These are phyloP conservation scores for Chymomyza amoena DNA, from an alignment of 2,888 invertebrate genomes.

Conservation along the genomic window DNA sequence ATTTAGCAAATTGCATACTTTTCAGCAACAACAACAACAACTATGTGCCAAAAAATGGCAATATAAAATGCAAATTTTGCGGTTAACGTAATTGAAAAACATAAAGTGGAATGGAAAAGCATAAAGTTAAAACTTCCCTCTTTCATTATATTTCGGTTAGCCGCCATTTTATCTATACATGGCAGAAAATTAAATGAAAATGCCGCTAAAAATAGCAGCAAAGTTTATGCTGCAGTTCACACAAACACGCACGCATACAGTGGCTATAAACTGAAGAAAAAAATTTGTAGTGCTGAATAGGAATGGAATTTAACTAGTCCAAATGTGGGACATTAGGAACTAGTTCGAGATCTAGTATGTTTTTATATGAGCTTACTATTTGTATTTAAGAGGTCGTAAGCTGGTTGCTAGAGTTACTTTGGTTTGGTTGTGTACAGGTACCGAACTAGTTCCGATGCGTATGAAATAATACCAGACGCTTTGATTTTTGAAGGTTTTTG, in stretches of 20 bases:
- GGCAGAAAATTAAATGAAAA: constrained; percentile 67
- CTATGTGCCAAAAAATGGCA: constrained; percentile 36
- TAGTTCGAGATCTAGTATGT: too few relatives aligned
- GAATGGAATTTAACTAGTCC: too few relatives aligned
- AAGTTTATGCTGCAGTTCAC: not conserved
- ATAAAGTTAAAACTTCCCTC: constrained; percentile 3
- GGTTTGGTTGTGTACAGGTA: too few relatives aligned
- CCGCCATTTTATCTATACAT: constrained; percentile 61
- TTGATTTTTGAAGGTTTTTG: too few relatives aligned
- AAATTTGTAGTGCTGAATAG: too few relatives aligned
- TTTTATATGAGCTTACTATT: too few relatives aligned
- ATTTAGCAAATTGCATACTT: constrained; percentile 45
- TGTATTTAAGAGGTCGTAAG: too few relatives aligned
- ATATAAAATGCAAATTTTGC: constrained; percentile 67
- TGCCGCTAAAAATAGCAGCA: constrained; percentile 60
- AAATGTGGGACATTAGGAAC: too few relatives aligned
- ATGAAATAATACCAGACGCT: too few relatives aligned
- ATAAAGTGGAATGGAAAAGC: constrained; percentile 24
- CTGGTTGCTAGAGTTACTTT: too few relatives aligned
- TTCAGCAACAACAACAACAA: constrained; percentile 14
- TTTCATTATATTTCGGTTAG: constrained; percentile 35
- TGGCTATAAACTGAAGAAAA: not conserved
- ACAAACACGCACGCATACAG: constrained; percentile 7
- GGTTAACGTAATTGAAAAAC: constrained; percentile 62
- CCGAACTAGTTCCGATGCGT: too few relatives aligned